phyloP scores from a whole-genome alignment of 2,888 invertebrate species.

The Lepidocyrtinus sp. region DNA sequence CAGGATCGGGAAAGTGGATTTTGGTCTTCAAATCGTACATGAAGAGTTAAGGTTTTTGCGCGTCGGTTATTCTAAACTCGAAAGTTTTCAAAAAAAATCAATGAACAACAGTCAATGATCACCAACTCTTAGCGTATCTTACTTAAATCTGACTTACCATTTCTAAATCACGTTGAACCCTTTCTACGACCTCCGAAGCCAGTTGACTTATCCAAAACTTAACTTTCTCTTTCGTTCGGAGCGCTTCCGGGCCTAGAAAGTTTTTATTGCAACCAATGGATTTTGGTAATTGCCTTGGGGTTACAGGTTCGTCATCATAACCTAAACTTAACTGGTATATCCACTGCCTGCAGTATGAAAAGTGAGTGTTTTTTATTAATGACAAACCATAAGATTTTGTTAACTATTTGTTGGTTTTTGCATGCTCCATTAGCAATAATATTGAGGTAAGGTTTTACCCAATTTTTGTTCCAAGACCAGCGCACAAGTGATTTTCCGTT shows the following conservation, averaged over 20 bases:
- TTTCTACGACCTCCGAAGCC: slow-evolving; percentile 85
- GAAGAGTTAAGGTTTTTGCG: slow-evolving; percentile 85
- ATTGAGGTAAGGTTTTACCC: slow-evolving; percentile 77
- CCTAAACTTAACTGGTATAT: slow-evolving; percentile 89
- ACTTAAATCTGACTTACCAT: slow-evolving; percentile 69
- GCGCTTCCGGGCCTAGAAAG: slow-evolving; percentile 86
- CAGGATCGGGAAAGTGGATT: slow-evolving; percentile 72
- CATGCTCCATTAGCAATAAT: background rate
- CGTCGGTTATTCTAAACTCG: slow-evolving; percentile 82
- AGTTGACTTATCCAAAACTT: slow-evolving; percentile 87
- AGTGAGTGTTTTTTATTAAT: slow-evolving; percentile 35
- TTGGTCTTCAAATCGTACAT: slow-evolving; percentile 77
- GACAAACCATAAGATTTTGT: too few relatives aligned
- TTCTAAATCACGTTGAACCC: slow-evolving; percentile 82
- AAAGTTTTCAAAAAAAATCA: slow-evolving; percentile 21
- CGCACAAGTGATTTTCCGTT: slow-evolving; percentile 81
- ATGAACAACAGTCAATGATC: too few relatives aligned
- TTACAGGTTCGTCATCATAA: slow-evolving; percentile 89
- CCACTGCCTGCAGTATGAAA: slow-evolving; percentile 79
- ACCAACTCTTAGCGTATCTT: too few relatives aligned
- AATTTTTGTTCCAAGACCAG: slow-evolving; percentile 87
- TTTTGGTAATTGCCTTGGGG: slow-evolving; percentile 86
- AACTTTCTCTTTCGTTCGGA: slow-evolving; percentile 79
- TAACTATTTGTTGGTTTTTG: too few relatives aligned
- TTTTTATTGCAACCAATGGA: slow-evolving; percentile 97